Percentiles rank a stretch among this genome's conserved stretches.
These are phyloP conservation scores for Onychomys arenicola DNA, from an alignment of 2,797 vertebrate species.

Conservation along the genomic window DNA sequence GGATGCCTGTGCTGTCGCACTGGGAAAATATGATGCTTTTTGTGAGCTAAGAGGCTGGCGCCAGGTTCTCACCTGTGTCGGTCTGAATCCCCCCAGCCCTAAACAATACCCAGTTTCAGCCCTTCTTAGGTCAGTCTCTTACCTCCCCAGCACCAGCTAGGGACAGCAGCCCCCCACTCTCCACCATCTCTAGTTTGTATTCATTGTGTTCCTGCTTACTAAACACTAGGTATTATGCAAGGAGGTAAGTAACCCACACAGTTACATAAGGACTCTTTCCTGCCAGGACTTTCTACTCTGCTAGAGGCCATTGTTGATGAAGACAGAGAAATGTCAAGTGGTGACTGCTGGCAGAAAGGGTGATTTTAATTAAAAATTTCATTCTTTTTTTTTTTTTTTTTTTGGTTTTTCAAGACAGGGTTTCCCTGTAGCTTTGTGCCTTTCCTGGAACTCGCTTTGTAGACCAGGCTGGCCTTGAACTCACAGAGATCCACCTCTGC, in stretches of 20 bases:
- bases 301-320: not conserved
- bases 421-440: too few species aligned
- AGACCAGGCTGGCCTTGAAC: too few species aligned
- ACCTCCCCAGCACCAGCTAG: not conserved
- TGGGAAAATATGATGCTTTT: not conserved
- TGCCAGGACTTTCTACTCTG: not conserved
- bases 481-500: too few species aligned
- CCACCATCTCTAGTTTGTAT: not conserved
- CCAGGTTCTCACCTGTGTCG: not conserved
- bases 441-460: too few species aligned
- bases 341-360: not conserved
- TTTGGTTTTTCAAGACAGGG: too few species aligned
- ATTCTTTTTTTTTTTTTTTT: not conserved
- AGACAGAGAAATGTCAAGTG: not conserved
- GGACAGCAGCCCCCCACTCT: too few species aligned
- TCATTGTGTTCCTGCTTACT: not conserved
- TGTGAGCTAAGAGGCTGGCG: not conserved
- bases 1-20: not conserved
- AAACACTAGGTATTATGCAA: not conserved
- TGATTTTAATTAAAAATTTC: not conserved
- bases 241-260: not conserved
- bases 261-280: not conserved
- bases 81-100: not conserved
- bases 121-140: not conserved
- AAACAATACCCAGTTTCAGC: not conserved